Base-by-base conservation (phyloP, 2,797 vertebrate species). In the Okamejei kenojei region DNA sequence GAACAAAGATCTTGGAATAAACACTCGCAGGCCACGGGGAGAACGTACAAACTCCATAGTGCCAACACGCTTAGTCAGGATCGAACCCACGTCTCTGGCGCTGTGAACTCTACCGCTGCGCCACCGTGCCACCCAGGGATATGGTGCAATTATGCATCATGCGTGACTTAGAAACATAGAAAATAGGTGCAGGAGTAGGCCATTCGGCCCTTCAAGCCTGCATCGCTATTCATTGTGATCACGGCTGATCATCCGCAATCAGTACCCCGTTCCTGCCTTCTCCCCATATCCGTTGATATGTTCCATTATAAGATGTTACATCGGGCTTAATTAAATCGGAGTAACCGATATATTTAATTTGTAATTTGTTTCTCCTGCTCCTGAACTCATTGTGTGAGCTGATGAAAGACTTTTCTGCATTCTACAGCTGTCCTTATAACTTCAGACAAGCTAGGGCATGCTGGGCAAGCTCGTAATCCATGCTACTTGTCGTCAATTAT, bases 241-340 rank as follows among this genome's bases (percentile, higher is more conserved):
- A 45, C 4, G 45, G 45, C 45, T 45, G 45, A 45, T 45, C 45
- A 45, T 45, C 45, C 45, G 3, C 45, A 45, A 5, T 45, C 45
- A 45, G 45, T 45, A 45, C 45, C 45, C 4, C 45, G 45, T 45
- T 45, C 45, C 45, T 45, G 45, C 45, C 45, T 45, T 45, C 45
- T 45, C 45, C 4, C 45, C 45, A 45, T 45, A 45, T 45, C 45
- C 45, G 2, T 45, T 45, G 45, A 45, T 45, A 45, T 45, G 61
- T 19, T 88, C n/a, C 26, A 88, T 32, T 65, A 65, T 65, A 65
- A 65, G 13, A 88, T 88, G 58, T 65, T 88, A 65, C 63, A 63
- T 65, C 61, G 63, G n/a, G 61, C 61, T 88, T 88, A 88, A 88
- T 88, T 88, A 88, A 88, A 88, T n/a, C 61, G 32, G 61, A 88